Conservation (phyloP, 2,888 invertebrate genomes). For the Aquatica leii region DNA sequence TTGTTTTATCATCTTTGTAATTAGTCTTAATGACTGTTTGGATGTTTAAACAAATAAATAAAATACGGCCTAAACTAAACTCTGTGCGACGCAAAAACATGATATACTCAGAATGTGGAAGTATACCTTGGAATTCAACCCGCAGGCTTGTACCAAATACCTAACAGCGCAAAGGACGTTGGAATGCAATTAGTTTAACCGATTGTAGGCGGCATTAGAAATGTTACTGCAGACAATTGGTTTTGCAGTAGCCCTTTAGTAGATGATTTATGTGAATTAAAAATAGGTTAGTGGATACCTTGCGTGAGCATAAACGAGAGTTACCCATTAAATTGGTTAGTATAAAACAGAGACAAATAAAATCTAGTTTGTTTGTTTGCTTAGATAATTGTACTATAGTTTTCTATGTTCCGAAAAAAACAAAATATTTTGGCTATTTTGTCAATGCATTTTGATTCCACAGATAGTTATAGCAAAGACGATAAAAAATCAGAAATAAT, state of each 20-base stretch:
- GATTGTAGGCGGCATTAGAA: neutral
- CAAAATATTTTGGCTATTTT: neutral
- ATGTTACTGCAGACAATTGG: constrained; percentile 2
- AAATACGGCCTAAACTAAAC: constrained; percentile 6
- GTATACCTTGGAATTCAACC: constrained; percentile 1
- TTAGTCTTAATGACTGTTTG: no score
- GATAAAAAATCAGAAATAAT: neutral
- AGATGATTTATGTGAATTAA: neutral
- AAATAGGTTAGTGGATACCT: neutral
- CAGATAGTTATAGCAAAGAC: neutral
- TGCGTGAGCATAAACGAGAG: neutral
- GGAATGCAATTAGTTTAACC: neutral
- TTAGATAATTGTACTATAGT: neutral
- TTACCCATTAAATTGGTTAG: neutral
- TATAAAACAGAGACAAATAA: neutral
- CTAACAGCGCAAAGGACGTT: neutral
- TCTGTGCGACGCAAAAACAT: neutral
- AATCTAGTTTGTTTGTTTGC: neutral
- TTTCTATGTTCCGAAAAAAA: neutral
- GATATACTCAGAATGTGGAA: neutral
- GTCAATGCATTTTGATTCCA: neutral
- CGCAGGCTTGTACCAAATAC: neutral
- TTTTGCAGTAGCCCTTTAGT: neutral
- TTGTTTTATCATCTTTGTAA: no score
- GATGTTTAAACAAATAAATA: no score